Conservation (phyloP, 2,888 invertebrate genomes). For the Hirtodrosophila histrioides region DNA sequence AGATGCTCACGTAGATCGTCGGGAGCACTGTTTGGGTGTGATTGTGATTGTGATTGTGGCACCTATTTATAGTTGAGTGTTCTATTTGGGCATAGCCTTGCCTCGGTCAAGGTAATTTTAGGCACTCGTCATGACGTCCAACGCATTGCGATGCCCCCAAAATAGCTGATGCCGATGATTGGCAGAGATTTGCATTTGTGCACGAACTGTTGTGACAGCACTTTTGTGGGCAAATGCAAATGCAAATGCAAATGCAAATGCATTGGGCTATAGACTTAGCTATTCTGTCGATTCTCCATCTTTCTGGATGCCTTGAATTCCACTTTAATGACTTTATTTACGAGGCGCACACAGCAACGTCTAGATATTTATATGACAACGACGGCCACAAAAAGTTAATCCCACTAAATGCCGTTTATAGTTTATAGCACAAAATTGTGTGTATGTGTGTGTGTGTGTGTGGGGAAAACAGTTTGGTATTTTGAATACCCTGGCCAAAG, state of each 20-base stretch:
- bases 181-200: conserved; percentile 32
- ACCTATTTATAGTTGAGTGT: conserved; percentile 56
- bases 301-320: conserved; percentile 60
- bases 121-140: conserved; percentile 62
- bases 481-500: conserved; percentile 11
- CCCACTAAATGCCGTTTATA: conserved; percentile 80
- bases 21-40: conserved; percentile 16
- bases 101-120: conserved; percentile 72
- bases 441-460: conserved; percentile 3
- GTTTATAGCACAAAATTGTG: conserved; percentile 72
- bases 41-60: conserved; percentile 35
- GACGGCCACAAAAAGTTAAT: conserved; percentile 76
- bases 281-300: conserved; percentile 31
- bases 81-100: conserved; percentile 53
- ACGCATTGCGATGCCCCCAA: conserved; percentile 20
- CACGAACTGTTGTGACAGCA: conserved; percentile 31
- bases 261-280: background rate
- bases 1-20: conserved; percentile 58
- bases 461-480: conserved; percentile 15
- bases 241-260: conserved; percentile 14
- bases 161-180: conserved; percentile 34
- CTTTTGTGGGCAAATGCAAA: conserved; percentile 17
- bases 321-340: conserved; percentile 78
- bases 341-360: conserved; percentile 69
- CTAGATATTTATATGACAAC: conserved; percentile 70